phyloP scores from a whole-genome alignment of 2,113 vertebrate species.

The Malaclemys terrapin region DNA sequence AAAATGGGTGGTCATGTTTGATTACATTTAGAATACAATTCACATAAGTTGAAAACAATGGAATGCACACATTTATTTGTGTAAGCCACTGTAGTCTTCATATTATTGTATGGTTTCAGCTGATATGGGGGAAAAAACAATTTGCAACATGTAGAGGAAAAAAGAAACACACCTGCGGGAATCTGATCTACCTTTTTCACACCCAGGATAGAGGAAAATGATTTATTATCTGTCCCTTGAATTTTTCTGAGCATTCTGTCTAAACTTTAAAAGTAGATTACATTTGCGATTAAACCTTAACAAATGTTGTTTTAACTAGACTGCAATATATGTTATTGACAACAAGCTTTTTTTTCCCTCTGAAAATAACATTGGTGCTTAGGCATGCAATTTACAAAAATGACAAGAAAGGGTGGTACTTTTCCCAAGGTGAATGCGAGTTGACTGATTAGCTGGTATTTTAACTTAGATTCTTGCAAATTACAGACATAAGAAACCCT shows the following conservation, averaged over 20 bases:
- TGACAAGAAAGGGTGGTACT: slow-evolving; percentile 84
- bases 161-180: slow-evolving; percentile 56
- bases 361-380: slow-evolving; percentile 82
- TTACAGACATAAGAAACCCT: slow-evolving; percentile 86
- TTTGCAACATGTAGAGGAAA: background rate
- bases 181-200: slow-evolving; percentile 73
- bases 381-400: slow-evolving; percentile 86
- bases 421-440: slow-evolving; percentile 85
- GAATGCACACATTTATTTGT: background rate
- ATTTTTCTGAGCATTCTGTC: slow-evolving; percentile 81
- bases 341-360: slow-evolving; percentile 75
- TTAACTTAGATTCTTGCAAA: slow-evolving; percentile 87
- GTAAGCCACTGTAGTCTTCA: background rate
- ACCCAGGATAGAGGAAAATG: slow-evolving; percentile 72
- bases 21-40: background rate
- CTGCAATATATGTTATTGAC: slow-evolving; percentile 85
- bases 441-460: slow-evolving; percentile 88
- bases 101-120: background rate
- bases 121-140: background rate
- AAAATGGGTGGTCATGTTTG: background rate
- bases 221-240: slow-evolving; percentile 82
- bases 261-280: slow-evolving; percentile 83
- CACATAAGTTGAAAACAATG: background rate
- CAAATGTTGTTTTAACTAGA: slow-evolving; percentile 88
- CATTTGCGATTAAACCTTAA: slow-evolving; percentile 84